Base-by-base conservation (phyloP, 1,140 invertebrate species). In the Capitella teleta region DNA sequence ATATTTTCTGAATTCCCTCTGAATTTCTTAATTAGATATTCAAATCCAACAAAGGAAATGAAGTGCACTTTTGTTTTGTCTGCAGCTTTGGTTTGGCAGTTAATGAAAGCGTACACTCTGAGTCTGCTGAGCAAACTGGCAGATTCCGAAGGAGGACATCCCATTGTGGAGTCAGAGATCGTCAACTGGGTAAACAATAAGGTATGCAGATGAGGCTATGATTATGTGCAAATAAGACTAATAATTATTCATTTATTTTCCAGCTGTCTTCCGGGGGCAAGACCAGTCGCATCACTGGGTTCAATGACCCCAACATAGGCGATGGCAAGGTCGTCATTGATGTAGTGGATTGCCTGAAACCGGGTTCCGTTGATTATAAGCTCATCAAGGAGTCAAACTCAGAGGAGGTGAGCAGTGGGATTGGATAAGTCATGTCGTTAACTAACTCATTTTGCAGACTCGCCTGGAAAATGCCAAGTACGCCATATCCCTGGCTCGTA, bases 71-170 rank as follows among this genome's bases (percentile, higher is more conserved):
- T n/a, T 40, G 18, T 41, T 51, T 47, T 34, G 41, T 19, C 61
- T 68, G 19, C 68, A 86, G 93, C 93, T 12, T 73, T 98, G 5
- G 92, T 98, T 42, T 99, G 95, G 95, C 95, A 99, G 72, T 74
- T 98, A 53, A 98, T 98, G 95, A 79, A 93, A 52, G 92, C 92
- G 1, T 98, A 98, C 75, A 98, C 94, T 0, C 74, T 99, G 47
- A 89, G 87, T 5, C 81, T 98, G 38, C 72, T 99, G 32, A 86
- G 86, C 0, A 82, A 91, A 56, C 75, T 98, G 53, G 87, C 87
- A 50, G 86, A 79, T 67, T 42, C 52, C 5, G 63, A 64, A 14
- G 52, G 53, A 19, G 57, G 55, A 3, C 53, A 55, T 42, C 83
- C 87, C 2, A 85, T 95, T 52, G 86, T 92, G 18, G 95, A 99